Base-by-base conservation (phyloP, 2,888 invertebrate species). In the Cordylochernes scorpioides region DNA sequence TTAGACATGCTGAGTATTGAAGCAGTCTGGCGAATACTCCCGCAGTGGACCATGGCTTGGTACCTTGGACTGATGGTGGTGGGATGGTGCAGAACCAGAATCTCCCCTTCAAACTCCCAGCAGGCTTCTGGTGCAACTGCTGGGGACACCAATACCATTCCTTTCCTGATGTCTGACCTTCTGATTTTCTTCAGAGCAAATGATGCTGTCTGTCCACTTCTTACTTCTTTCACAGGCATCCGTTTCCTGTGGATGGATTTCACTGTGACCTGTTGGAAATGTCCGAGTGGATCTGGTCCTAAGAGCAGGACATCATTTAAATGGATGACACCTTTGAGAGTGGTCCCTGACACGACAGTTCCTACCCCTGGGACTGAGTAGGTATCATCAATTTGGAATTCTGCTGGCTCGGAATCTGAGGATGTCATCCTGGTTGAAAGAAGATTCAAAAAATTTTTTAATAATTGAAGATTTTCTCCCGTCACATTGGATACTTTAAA, bases 71-170 rank as follows among this genome's bases (percentile, higher is more conserved):
- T 82, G 48, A 97, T 97, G 25, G 97, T 97, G 17, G 94, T 97
- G 7, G 97, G 94, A 58, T 97, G 97, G 59, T 97, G 94, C 28
- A 88, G 60, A 30, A 97, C 88, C 3, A 94, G 64, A 44, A 97
- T 86, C 62, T 94, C 91, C 0, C 86, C 88, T 54, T 86, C 82
- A 55, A 94, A 94, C 58, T 91, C 91, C 88, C 88, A 91, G 56
- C 84, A 86, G 3, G 88, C 84, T 52, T 74, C 71, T 9, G 94
- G 94, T 55, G 86, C 75, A 15, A 88, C 57, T 15, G 68, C 61
- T 4, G 86, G 82, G 3, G 82, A 74, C 4, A 94, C 78, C 73
- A 97, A 72, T 21, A 97, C 91, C 94, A 97, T 97, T 32, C 97
- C 94, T 58, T 97, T 97, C 17, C 94, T 68, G 48, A 88, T 75